Evolutionary conservation across 2,113 vertebrate genomes (phyloP), one percentile per base, ranked within the genome.

Genomic region (Otis tarda): DNA sequence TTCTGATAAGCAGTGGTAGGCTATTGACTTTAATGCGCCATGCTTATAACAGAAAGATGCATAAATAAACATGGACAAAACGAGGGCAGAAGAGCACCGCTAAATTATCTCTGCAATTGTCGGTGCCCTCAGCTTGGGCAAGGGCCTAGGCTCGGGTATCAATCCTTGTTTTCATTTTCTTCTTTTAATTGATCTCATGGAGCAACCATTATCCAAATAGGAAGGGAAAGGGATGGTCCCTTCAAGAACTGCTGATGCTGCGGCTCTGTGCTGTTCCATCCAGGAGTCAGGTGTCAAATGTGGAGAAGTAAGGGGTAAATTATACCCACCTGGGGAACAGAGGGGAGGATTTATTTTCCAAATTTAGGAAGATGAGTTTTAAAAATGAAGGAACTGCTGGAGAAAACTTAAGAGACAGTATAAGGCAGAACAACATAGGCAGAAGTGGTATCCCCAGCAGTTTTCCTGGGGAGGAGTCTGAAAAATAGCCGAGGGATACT

Each of bases 21-120:
- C 91, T 96, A 96, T 95, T 91, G 95, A 87, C 95, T 95, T 87
- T 96, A 96, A 95, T 91, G 96, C 1, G 11, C 0, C 5, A 94
- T 76, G 94, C 93, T 94, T 91, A 52, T 82, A 96, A 89, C 23
- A 1, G 93, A 94, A 94, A 95, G 93, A 80, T 93, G 94, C 83
- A 76, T 96, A 95, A 96, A 97, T 95, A 97, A 95, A 96, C 65
- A 73, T 41, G 70, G 94, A 89, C 87, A 92, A 97, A 97, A 94
- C 2, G n/a, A 89, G 89, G 95, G 89, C 89, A 89, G 81, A 73
- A 39, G 84, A 91, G 87, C 88, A 83, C 63, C 2, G 41, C 70
- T 93, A 91, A 96, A 96, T 95, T 95, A 90, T 55, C 71, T 78
- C 70, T 91, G 89, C 92, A 92, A 63, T 87, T 89, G 86, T 82